Evolutionary conservation across 2,888 invertebrate species (phyloP), one percentile per base, ranked within the genome.

Genomic region (Pegoplata infirma): DNA sequence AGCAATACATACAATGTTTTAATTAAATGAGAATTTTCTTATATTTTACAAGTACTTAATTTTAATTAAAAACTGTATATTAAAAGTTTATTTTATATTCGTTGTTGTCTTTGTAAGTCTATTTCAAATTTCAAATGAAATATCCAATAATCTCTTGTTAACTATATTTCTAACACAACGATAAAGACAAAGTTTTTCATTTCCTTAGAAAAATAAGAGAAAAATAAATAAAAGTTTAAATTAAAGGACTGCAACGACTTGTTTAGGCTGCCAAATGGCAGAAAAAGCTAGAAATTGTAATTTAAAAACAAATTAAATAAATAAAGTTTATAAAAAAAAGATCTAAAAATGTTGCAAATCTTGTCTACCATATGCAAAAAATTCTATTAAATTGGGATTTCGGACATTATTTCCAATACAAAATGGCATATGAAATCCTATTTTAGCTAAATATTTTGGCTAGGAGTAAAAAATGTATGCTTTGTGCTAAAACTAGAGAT

Each of bases 111-210:
- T 28, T 53, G 51, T 53, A 21, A n/a, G n/a, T n/a, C n/a, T n/a
- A n/a, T n/a, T n/a, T n/a, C n/a, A n/a, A 49, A 63, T 14, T 64
- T 14, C 23, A 21, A 25, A 49, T 36, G 47, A 56, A 67, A 67
- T 56, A 56, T 67, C 40, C 67, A 56, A 67, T 67, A 67, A 67
- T 67, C 67, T 47, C 64, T 36, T 36, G 56, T 46, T 67, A 56
- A 67, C 21, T 19, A 32, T 17, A 28, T 46, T 46, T 66, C 55
- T 67, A 67, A 67, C 28, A 49, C 44, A 46, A 56, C 67, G 32
- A 56, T 12, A 67, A 56, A 56, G 56, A 67, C 61, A 67, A 67
- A 67, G 32, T 67, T 67, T 67, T 67, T 63, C 61, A 63, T 63
- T 63, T 63, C 61, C 61, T 63, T 63, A 32, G 17, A 49, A 47